A percentile compares a stretch with the other conserved stretches of the same genome.
Evolutionary conservation across 2,113 vertebrate species (phyloP).

Genomic region (Galemys pyrenaicus): DNA sequence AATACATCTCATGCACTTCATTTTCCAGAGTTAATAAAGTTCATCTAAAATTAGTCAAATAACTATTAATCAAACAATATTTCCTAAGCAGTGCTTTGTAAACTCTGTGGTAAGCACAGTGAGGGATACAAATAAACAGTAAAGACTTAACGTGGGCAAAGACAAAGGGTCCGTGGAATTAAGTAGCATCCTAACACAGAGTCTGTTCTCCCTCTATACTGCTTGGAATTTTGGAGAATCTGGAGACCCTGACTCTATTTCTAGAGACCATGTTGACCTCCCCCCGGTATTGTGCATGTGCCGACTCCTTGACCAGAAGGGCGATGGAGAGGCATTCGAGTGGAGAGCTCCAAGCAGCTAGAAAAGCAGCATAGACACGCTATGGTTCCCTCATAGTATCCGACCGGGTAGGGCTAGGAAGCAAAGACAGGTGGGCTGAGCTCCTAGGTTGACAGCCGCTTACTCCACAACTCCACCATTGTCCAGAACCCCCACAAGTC

Average conservation of each 20-base stretch:
- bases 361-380: fast-evolving
- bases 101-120: not conserved
- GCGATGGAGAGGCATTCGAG: not conserved
- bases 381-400: not conserved
- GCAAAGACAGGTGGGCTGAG: not conserved
- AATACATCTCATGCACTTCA: not conserved
- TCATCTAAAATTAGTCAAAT: not conserved
- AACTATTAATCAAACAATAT: slow-evolving; percentile 7
- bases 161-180: not conserved
- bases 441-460: fast-evolving
- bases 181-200: fast-evolving
- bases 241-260: not conserved
- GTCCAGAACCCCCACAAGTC: not conserved
- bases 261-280: fast-evolving
- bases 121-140: not conserved
- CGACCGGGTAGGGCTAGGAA: not conserved
- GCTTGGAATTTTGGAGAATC: not conserved
- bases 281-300: not conserved
- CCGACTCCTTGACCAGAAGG: not conserved
- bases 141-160: not conserved
- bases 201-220: not conserved
- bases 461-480: not conserved
- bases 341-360: not conserved
- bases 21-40: slow-evolving; percentile 9
- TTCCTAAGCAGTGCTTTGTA: not conserved